These are phyloP conservation scores for Cephus pygmeus DNA, from an alignment of 2,888 invertebrate species.

Conservation along the genomic window DNA sequence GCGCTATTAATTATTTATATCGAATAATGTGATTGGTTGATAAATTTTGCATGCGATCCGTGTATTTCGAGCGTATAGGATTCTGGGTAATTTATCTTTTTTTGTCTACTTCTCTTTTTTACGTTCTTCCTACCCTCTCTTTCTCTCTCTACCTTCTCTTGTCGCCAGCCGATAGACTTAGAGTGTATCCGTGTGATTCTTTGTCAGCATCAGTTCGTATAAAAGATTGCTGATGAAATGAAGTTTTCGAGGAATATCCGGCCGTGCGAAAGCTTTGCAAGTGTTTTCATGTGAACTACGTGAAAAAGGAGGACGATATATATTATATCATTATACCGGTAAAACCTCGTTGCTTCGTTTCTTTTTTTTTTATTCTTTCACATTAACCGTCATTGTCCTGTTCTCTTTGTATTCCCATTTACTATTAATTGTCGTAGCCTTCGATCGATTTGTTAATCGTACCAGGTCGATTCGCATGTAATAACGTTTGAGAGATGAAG, in stretches of 20 bases:
- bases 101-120: neutral
- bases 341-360: conserved; percentile 32
- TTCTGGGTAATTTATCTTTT: neutral
- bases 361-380: conserved; percentile 25
- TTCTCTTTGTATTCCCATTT: conserved; percentile 49
- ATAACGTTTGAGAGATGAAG: neutral
- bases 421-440: conserved; percentile 37
- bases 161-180: neutral
- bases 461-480: neutral
- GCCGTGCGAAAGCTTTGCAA: neutral
- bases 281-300: neutral
- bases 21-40: conserved; percentile 57
- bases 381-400: conserved; percentile 48
- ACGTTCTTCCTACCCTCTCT: neutral
- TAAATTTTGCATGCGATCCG: neutral
- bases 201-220: neutral
- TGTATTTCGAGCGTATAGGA: neutral
- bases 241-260: neutral
- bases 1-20: conserved; percentile 60
- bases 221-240: neutral
- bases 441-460: neutral
- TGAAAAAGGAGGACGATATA: neutral
- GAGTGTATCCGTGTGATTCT: neutral
- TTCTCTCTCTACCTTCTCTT: neutral
- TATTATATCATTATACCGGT: neutral